Conservation (phyloP, 2,113 vertebrate species). For the Chaetorhynchus papuensis region DNA sequence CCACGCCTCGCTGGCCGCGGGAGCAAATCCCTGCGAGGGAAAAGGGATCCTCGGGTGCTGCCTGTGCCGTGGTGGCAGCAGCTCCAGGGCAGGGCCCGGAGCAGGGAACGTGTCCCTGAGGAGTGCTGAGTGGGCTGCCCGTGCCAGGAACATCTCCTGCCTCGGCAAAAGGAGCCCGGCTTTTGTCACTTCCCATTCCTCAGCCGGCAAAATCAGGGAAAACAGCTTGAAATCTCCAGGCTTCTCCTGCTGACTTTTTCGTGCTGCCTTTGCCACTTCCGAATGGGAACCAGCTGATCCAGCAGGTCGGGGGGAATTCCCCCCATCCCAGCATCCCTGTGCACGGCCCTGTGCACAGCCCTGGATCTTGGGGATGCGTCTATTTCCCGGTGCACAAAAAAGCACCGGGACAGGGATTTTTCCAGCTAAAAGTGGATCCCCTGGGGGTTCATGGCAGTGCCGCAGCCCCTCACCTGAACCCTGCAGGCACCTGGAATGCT, state of each 20-base stretch:
- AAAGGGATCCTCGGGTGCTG: not conserved
- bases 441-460: no score
- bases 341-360: not conserved
- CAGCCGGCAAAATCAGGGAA: not conserved
- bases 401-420: not conserved
- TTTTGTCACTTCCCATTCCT: conserved; percentile 22
- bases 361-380: rapidly evolving
- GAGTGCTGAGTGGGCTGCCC: not conserved
- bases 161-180: not conserved
- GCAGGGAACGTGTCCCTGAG: not conserved
- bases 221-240: not conserved
- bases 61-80: not conserved
- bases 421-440: not conserved
- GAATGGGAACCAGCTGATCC: not conserved
- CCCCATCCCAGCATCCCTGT: not conserved
- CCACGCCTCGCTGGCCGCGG: not conserved
- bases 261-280: not conserved
- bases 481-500: not conserved
- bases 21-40: not conserved
- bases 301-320: not conserved
- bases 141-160: not conserved
- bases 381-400: not conserved
- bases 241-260: not conserved
- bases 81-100: not conserved
- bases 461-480: not conserved